Base-by-base conservation (phyloP, 2,797 vertebrate species). In the Sebastes trivittatus region DNA sequence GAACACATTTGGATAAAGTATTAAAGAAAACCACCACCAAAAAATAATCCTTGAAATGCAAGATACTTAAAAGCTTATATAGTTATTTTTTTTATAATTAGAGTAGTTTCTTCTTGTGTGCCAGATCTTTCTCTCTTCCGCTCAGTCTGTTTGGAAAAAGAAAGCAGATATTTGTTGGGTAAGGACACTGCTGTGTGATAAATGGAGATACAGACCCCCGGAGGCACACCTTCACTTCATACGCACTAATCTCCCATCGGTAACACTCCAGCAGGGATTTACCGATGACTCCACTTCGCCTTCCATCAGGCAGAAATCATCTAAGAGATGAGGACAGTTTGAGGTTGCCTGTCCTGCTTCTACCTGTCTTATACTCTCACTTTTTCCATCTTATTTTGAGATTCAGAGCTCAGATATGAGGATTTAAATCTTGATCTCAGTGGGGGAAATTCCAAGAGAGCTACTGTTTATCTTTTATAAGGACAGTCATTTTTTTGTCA, bases 191-290 rank as follows among this genome's bases (percentile, higher is more conserved):
- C 69, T 60, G 20, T 78, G 55, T 72, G 73, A 86, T 52, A 14
- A 75, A 84, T 59, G 3, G 23, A 72, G 65, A 73, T 13, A n/a
- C 6, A n/a, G 54, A 49, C 4, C 27, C 1, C 4, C 23, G 27
- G 54, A 78, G 60, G 23, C 22, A 29, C 62, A 20, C 7, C 54
- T 68, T 66, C 38, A 46, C 62, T 58, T 75, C 76, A 77, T n/a
- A 63, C 1, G 3, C 78, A 64, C 81, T 77, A 58, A 72, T 80
- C 70, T 79, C 69, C 66, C 18, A 16, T 61, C 71, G 64, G 54
- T 68, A 52, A 70, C 65, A 63, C 75, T 70, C 54, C 60, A 25
- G 64, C 52, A 38, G 36, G 68, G 78, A 78, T 78, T 78, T 62
- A 65, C 55, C 1, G 18, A 36, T 74, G 69, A 75, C 52, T 67